Base-by-base conservation (phyloP, 1,140 invertebrate species). In the Drosophila persimilis region DNA sequence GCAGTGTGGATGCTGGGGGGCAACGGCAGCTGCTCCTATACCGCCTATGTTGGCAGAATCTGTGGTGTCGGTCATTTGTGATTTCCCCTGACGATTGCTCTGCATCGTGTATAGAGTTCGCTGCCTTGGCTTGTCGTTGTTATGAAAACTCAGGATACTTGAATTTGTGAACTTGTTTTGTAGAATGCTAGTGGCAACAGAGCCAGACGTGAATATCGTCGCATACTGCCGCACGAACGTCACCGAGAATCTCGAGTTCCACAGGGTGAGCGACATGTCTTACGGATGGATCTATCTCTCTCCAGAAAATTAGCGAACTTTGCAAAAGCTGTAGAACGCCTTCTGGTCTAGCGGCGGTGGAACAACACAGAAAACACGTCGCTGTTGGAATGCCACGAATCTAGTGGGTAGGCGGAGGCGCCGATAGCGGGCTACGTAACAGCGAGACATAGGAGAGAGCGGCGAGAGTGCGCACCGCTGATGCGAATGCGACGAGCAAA, bases 241-340 rank as follows among this genome's bases (percentile, higher is more conserved):
- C 52, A 88, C 60, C 31, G 62, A 77, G 61, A 78, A 67, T 88
- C 83, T 83, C 44, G 78, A 88, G 67, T 75, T 86, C 83, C 83
- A 88, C 62, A 88, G 29, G 52, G 54, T 79, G 9, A 84, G 66
- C 52, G 80, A 72, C 83, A 86, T 88, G 11, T 65, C 63, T 39
- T 39, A 1, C 11, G 35, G 11, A 39, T 13, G 35, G 35, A 39
- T 39, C 35, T 39, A 39, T 24, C 46, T 31, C 46, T 41, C 22
- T 17, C 47, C 11, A 17, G 13, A 59, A 59, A 53, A 55, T 29
- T 45, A 41, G 35, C n/a, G 35, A 53, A 22, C 31, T 20, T 31
- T 46, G 20, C 17, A 46, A 44, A 56, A 22, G 35, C 35, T 39
- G 35, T 39, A 44, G 11, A 61, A 39, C 35, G 35, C 35, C 11